Evolutionary conservation across 2,888 invertebrate genomes (phyloP).

Genomic region (Erannis defoliaria): DNA sequence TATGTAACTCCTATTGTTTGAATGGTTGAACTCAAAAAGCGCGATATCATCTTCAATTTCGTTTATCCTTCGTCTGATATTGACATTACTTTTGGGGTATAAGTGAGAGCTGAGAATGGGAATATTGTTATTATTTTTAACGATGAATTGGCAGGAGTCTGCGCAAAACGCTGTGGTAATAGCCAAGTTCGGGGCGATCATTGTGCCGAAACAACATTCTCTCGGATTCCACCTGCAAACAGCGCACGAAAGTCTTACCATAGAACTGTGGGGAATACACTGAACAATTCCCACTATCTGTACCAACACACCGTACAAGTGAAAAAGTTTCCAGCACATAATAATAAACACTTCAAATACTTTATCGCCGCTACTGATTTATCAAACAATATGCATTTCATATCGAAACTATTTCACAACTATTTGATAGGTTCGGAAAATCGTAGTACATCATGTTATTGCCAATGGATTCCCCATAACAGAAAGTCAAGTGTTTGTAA

Average conservation of each 20-base stretch:
- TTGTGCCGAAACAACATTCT: conserved; percentile 62
- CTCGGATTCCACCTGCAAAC: conserved; percentile 40
- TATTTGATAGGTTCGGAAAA: conserved; percentile 1
- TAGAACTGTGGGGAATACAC: conserved; percentile 48
- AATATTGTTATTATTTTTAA: conserved; percentile 28
- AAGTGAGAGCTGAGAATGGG: conserved; percentile 43
- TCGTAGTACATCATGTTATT: conserved; percentile 11
- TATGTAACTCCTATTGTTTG: conserved; percentile 18
- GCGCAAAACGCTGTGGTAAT: conserved; percentile 66
- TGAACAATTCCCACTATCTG: conserved; percentile 27
- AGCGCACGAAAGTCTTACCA: conserved; percentile 57
- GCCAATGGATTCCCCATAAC: conserved; percentile 15
- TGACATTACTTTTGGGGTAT: conserved; percentile 37
- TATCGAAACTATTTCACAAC: conserved; percentile 22
- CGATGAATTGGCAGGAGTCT: conserved; percentile 54
- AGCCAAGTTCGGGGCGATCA: conserved; percentile 55
- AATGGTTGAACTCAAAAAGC: conserved; percentile 2
- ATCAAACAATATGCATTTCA: conserved; percentile 18
- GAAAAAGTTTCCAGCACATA: conserved; percentile 25
- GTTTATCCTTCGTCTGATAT: not conserved
- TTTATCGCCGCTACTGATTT: conserved; percentile 26
- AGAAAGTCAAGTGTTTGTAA: conserved; percentile 25
- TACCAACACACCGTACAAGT: conserved; percentile 21
- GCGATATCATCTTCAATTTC: conserved; percentile 1
- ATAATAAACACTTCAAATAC: conserved; percentile 25